phyloP scores from a whole-genome alignment of 2,797 vertebrate species.

The Anguilla obscura region DNA sequence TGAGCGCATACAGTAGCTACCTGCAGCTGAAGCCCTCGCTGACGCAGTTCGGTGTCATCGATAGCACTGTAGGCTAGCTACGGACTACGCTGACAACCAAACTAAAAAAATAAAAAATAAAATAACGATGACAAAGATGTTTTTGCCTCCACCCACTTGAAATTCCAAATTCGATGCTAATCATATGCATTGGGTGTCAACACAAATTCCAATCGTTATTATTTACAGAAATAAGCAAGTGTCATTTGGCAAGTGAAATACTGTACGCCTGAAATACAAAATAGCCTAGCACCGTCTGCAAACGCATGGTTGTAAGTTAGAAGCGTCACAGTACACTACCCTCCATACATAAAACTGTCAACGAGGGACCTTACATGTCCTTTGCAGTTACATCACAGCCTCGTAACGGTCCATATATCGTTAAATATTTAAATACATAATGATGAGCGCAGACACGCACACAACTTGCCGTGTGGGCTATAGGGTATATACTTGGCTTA shows the following conservation, averaged over 20 bases:
- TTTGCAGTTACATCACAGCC: neutral
- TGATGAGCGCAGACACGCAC: neutral
- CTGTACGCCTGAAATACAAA: neutral
- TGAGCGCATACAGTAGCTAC: constrained; percentile 59
- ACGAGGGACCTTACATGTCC: neutral
- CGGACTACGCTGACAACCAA: constrained; percentile 44
- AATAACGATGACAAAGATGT: constrained; percentile 20
- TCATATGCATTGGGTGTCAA: neutral
- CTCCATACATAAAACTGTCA: neutral
- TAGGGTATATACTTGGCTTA: neutral
- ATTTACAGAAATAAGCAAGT: neutral
- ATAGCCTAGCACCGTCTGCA: neutral
- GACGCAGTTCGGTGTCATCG: constrained; percentile 75
- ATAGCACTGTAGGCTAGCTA: constrained; percentile 41
- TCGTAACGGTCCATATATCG: neutral
- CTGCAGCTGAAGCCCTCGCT: constrained; percentile 69
- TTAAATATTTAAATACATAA: neutral
- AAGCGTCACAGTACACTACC: neutral
- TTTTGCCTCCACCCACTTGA: neutral
- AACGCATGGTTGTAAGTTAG: neutral
- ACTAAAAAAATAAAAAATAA: constrained; percentile 17
- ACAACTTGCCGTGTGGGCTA: neutral
- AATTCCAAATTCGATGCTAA: neutral
- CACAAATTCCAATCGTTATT: neutral
- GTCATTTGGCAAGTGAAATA: neutral